Evolutionary conservation across 2,888 invertebrate genomes (phyloP), one percentile per base, ranked within the genome.

Genomic region (Microctonus aethiopoides): DNA sequence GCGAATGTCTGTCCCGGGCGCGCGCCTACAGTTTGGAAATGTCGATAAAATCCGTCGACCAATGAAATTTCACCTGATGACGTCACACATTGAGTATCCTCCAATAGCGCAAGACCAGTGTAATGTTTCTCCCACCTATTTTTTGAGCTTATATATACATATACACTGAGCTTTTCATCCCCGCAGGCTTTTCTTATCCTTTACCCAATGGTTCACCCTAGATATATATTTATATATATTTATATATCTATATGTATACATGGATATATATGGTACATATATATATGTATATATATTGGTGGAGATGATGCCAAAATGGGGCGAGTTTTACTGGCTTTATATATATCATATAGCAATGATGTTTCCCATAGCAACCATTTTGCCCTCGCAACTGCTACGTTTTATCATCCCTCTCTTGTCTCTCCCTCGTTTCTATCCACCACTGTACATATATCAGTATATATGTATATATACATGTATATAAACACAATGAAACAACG

Each of bases 11-110:
- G 76, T 75, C 75, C 74, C 68, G 67, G 59, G 68, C 75, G 72
- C 72, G 72, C 72, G 72, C 72, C 71, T 72, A 71, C 41, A 56
- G 62, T 56, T 80, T 80, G 83, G 83, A 84, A 85, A 84, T 84
- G 84, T 85, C 84, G 84, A 85, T 84, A 85, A 84, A 84, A 84
- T 81, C 81, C 79, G 82, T 81, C 78, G 80, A 81, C 85, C 85
- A 85, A 84, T 84, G 84, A 82, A 81, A 74, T 78, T 79, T 79
- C 80, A 72, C 73, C 77, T 77, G 76, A 79, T 83, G 84, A 84
- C 84, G 84, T 84, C 84, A 84, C 79, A 72, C 77, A 77, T 77
- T 76, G 76, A 77, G 79, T 78, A 78, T 78, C 79, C 81, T 79
- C 85, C 84, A 85, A 85, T 85, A 80, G 81, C 77, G 78, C 76